Conservation (phyloP, 2,797 vertebrate species). For the Oreonectes daqikongensis region DNA sequence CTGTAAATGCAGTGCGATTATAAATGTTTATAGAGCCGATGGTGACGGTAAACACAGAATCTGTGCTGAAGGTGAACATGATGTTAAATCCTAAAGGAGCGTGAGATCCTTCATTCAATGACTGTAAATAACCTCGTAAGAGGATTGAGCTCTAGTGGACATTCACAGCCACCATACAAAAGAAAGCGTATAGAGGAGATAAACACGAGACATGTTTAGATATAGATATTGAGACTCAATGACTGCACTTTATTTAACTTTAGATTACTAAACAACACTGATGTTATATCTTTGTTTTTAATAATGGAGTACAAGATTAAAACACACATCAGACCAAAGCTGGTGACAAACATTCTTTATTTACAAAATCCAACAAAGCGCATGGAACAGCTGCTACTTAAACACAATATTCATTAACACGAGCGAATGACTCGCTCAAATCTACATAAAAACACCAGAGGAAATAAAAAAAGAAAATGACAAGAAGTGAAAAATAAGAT, state of each 20-base stretch:
- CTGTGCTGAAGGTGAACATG: background rate
- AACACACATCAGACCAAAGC: background rate
- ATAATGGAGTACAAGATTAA: background rate
- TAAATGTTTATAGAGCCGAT: too few relatives aligned
- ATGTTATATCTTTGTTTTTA: too few relatives aligned
- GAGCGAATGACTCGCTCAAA: background rate
- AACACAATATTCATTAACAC: constrained; percentile 18
- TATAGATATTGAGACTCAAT: too few relatives aligned
- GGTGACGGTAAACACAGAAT: background rate
- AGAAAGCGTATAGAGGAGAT: too few relatives aligned
- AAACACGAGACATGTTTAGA: too few relatives aligned
- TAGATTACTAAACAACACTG: background rate
- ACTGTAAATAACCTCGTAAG: constrained; percentile 11
- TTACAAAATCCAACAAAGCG: constrained; percentile 68
- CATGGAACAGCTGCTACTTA: constrained; percentile 9
- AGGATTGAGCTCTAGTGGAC: background rate
- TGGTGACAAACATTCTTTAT: constrained; percentile 67
- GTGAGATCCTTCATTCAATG: background rate
- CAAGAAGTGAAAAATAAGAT: constrained; percentile 18
- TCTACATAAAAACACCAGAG: constrained; percentile 41
- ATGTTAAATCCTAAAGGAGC: background rate
- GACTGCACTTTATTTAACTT: background rate
- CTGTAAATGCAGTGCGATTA: too few relatives aligned
- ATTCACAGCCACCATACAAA: background rate
- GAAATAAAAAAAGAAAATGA: constrained; percentile 40